A percentile compares a stretch with the other conserved stretches of the same genome.
Conservation (phyloP, 2,888 invertebrate genomes). For the Craniophora ligustri region DNA sequence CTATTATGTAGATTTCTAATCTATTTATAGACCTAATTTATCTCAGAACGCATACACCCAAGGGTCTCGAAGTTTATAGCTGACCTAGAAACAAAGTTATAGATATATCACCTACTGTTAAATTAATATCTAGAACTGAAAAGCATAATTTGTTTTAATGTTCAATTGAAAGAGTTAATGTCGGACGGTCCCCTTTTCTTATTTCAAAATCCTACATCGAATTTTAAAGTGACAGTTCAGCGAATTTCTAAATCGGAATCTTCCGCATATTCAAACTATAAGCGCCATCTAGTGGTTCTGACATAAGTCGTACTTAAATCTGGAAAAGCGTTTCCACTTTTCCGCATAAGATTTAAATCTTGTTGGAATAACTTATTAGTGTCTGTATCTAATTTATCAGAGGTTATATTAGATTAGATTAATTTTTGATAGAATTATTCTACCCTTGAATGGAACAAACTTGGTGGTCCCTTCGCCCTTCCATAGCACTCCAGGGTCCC, state of each 20-base stretch:
- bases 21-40: no score
- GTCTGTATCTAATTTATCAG: no score
- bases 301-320: neutral
- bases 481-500: conserved; percentile 33
- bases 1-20: no score
- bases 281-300: conserved; percentile 40
- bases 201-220: neutral
- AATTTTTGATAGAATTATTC: conserved; percentile 24
- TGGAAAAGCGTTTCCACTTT: neutral
- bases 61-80: no score
- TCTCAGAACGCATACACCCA: no score
- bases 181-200: neutral
- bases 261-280: conserved; percentile 3
- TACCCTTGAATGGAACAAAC: conserved; percentile 51
- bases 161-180: no score
- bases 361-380: neutral
- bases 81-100: conserved; percentile 5
- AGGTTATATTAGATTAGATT: no score
- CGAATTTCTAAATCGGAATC: conserved; percentile 5
- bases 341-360: neutral
- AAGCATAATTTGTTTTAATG: no score
- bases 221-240: conserved; percentile 11
- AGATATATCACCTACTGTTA: no score
- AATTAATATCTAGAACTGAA: no score
- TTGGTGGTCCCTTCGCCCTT: conserved; percentile 48